A percentile compares a stretch with the other conserved stretches of the same genome.
phyloP scores from a whole-genome alignment of 2,113 vertebrate genomes.

The Hippocampus comes region DNA sequence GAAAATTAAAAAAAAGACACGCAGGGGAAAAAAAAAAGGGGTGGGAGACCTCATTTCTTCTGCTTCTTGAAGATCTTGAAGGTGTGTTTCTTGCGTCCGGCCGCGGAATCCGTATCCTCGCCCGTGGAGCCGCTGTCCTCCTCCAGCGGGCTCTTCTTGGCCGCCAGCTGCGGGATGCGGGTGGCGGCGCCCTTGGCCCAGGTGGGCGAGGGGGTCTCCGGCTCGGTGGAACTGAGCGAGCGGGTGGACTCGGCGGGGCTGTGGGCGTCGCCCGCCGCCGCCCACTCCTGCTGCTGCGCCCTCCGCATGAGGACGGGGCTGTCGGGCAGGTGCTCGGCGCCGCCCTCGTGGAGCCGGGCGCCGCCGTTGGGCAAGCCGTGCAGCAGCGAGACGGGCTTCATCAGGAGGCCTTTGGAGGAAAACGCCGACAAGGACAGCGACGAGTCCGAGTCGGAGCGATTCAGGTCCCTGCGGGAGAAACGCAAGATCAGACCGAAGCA shows the following conservation, averaged over 20 bases:
- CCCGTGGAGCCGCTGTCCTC: slow-evolving; percentile 90
- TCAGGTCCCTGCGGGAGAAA: slow-evolving; percentile 79
- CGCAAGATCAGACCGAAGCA: slow-evolving; percentile 14
- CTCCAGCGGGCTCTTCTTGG: slow-evolving; percentile 86
- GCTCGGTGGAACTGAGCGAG: slow-evolving; percentile 91
- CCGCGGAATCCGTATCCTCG: slow-evolving; percentile 87
- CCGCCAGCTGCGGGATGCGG: slow-evolving; percentile 89
- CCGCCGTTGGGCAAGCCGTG: slow-evolving; percentile 77
- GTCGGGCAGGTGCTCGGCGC: slow-evolving; percentile 70
- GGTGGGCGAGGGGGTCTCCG: slow-evolving; percentile 84
- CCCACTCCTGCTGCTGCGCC: slow-evolving; percentile 73
- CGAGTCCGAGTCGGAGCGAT: slow-evolving; percentile 91
- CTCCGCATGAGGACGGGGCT: slow-evolving; percentile 84
- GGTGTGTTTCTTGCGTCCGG: slow-evolving; percentile 92
- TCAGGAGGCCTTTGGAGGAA: slow-evolving; percentile 73
- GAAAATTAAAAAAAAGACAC: slow-evolving; percentile 11
- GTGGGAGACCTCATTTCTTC: slow-evolving; percentile 77
- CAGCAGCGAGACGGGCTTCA: slow-evolving; percentile 78
- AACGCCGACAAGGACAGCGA: slow-evolving; percentile 84
- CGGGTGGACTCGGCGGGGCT: slow-evolving; percentile 84
- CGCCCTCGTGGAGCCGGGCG: slow-evolving; percentile 69
- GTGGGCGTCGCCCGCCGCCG: slow-evolving; percentile 83
- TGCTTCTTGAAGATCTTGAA: slow-evolving; percentile 99
- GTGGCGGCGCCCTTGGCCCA: slow-evolving; percentile 62
- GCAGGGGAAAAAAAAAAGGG: slow-evolving; percentile 28